Base-by-base conservation (phyloP, 1,140 invertebrate species). In the Sesamia nonagrioides region DNA sequence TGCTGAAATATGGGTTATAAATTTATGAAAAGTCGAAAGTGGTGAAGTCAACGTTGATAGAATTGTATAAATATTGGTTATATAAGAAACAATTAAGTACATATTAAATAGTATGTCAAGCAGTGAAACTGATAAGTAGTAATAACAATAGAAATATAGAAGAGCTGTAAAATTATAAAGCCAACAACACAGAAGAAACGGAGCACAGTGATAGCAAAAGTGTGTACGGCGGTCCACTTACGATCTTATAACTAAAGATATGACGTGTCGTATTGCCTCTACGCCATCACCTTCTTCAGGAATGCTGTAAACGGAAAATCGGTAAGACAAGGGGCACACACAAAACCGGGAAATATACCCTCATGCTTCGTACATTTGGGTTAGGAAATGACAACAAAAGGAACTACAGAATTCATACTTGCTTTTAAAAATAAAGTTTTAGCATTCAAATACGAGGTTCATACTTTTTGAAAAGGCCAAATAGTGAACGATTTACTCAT, bases 221-320 rank as follows among this genome's bases (percentile, higher is more conserved):
- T 80, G 78, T 84, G 76, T 76, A 78, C 75, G 63, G 61, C 77
- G 60, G n/a, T 79, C 63, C 87, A 95, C 95, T 95, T 95, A 96
- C 95, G 95, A 95, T 95, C 94, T 95, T 95, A 95, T 90, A 92
- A 94, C 94, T 95, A 95, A 94, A 92, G 90, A 92, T 92, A 91
- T 90, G 91, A 93, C 87, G 90, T 87, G 83, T 85, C 82, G 88
- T 84, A 90, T 82, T 71, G 87, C 92, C 94, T 95, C 95, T 97
- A 96, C 92, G 91, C 95, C 96, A 97, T 96, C 94, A 97, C 95
- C 95, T 96, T 97, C 96, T 97, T 97, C 95, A 97, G 96, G 96
- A 97, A 97, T 91, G 96, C 96, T 97, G 96, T 84, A 96, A 96
- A 96, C 89, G 95, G 82, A 95, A 76, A 91, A 93, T 72, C 84